phyloP scores from a whole-genome alignment of 2,888 invertebrate species.

The Mycalesis mineus region DNA sequence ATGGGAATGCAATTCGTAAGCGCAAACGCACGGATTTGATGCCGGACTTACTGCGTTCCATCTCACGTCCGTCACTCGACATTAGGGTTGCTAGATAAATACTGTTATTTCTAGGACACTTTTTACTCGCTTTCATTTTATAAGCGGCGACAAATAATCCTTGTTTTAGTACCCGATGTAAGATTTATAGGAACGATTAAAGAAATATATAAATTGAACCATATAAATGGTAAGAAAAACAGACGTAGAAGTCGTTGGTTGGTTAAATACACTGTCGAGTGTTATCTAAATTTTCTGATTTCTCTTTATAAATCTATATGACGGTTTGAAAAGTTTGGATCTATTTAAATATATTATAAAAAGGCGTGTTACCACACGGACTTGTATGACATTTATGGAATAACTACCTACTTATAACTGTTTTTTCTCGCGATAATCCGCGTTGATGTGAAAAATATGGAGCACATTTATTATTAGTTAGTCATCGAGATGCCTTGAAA shows the following conservation, averaged over 20 bases:
- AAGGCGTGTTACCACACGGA: neutral
- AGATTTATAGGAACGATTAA: too few species aligned
- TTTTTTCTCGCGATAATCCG: neutral
- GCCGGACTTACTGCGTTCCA: conserved; percentile 61
- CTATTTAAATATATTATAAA: neutral
- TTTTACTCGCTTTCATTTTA: neutral
- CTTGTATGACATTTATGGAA: neutral
- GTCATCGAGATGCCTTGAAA: neutral
- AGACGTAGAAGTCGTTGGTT: too few species aligned
- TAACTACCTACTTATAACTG: neutral
- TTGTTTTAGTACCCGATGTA: too few species aligned
- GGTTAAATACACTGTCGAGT: too few species aligned
- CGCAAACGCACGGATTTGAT: conserved; percentile 65
- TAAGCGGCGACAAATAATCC: neutral
- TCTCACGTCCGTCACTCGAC: conserved; percentile 43
- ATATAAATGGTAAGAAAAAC: too few species aligned
- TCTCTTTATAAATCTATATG: neutral
- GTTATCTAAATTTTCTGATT: too few species aligned
- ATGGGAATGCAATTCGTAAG: conserved; percentile 74
- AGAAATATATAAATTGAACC: too few species aligned
- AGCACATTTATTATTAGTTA: neutral
- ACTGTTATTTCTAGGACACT: neutral
- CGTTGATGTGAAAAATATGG: conserved; percentile 3
- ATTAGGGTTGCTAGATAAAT: conserved; percentile 27
- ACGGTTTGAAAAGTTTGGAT: neutral